Evolutionary conservation across 2,113 vertebrate genomes (phyloP).

Genomic region (Otocyon megalotis): DNA sequence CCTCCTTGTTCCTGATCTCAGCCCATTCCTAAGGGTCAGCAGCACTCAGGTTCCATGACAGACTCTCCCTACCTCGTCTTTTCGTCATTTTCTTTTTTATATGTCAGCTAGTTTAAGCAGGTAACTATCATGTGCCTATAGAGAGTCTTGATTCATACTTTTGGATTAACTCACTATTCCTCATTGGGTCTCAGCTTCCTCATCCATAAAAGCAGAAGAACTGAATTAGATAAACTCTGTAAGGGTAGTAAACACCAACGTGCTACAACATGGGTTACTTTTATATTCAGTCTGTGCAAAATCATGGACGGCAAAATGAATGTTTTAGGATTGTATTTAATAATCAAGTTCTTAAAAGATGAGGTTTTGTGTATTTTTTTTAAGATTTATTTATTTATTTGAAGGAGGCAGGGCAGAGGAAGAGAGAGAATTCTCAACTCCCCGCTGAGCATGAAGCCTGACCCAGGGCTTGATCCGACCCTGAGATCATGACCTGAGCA

Average conservation of each 20-base stretch:
- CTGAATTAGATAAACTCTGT: neutral
- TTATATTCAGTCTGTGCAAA: slow-evolving; percentile 15
- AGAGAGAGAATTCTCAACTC: neutral
- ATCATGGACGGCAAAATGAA: neutral
- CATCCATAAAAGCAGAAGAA: neutral
- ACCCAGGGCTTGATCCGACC: neutral
- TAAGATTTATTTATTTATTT: neutral
- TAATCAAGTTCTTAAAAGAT: slow-evolving; percentile 60
- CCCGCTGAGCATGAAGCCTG: neutral
- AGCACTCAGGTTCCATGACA: neutral
- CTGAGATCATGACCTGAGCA: neutral
- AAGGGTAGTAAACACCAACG: neutral
- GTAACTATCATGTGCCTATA: neutral
- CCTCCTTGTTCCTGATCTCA: neutral
- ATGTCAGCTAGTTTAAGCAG: neutral
- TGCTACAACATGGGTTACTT: neutral
- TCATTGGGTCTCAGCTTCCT: neutral
- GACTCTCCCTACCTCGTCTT: neutral
- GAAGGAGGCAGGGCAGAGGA: neutral
- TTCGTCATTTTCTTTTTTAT: neutral
- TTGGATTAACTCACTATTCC: neutral
- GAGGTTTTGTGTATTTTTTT: neutral
- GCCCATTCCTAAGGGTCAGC: neutral
- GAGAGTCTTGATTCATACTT: neutral
- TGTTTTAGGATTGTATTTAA: slow-evolving; percentile 38